These are phyloP conservation scores for Gracilinanus agilis DNA, from an alignment of 2,113 vertebrate genomes.

Conservation along the genomic window DNA sequence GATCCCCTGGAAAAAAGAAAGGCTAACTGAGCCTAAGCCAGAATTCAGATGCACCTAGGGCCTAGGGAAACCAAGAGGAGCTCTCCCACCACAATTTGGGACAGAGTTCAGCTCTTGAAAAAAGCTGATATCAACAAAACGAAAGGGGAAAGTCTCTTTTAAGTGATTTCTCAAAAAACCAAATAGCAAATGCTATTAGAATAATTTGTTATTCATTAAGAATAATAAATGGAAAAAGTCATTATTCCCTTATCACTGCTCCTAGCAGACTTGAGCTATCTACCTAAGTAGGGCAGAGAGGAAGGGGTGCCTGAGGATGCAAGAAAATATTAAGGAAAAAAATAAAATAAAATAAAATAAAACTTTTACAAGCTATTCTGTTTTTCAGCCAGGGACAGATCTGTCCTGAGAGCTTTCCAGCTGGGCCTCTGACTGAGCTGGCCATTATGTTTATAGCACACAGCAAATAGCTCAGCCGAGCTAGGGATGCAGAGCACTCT, in stretches of 20 bases:
- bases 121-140: conserved; percentile 15
- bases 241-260: conserved; percentile 78
- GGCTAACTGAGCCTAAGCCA: background rate
- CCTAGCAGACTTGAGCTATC: conserved; percentile 77
- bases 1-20: background rate
- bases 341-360: conserved; percentile 55
- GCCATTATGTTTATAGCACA: conserved; percentile 61
- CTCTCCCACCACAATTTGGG: conserved; percentile 5
- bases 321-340: conserved; percentile 75
- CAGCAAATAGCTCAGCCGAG: conserved; percentile 65
- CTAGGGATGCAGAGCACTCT: conserved; percentile 60
- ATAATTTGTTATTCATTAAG: conserved; percentile 81
- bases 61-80: background rate
- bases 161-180: conserved; percentile 72
- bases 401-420: conserved; percentile 72
- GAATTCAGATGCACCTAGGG: no score
- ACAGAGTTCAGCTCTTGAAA: conserved; percentile 14
- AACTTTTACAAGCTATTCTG: conserved; percentile 79
- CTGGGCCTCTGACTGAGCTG: conserved; percentile 59
- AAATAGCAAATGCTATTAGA: conserved; percentile 78
- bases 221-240: conserved; percentile 78
- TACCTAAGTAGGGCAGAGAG: conserved; percentile 78
- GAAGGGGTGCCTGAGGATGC: conserved; percentile 73
- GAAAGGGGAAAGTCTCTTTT: conserved; percentile 73
- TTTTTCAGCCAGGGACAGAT: conserved; percentile 83